Evolutionary conservation across 2,888 invertebrate species (phyloP).

Genomic region (Drosophila pegasa): DNA sequence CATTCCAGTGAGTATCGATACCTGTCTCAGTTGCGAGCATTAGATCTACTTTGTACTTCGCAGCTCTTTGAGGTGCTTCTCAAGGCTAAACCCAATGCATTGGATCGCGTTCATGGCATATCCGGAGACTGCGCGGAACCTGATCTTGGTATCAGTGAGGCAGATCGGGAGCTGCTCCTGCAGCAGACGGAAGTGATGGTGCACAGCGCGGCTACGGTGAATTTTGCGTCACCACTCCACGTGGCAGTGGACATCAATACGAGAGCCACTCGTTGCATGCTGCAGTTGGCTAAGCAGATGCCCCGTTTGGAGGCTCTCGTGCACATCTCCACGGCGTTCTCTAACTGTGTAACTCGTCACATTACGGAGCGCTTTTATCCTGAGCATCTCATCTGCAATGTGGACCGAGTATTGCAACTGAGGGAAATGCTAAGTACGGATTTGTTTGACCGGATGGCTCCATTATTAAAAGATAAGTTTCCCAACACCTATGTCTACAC

Average conservation of each 20-base stretch:
- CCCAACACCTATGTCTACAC: conserved; percentile 91
- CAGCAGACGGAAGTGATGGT: conserved; percentile 87
- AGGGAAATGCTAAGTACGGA: conserved; percentile 78
- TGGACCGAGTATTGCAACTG: conserved; percentile 79
- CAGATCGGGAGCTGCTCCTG: conserved; percentile 77
- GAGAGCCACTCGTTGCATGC: conserved; percentile 87
- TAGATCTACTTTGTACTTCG: neutral
- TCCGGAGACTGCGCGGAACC: conserved; percentile 83
- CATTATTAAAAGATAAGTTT: conserved; percentile 43
- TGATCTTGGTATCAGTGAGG: conserved; percentile 82
- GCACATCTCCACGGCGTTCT: conserved; percentile 89
- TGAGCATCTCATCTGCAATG: conserved; percentile 72
- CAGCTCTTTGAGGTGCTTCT: conserved; percentile 36
- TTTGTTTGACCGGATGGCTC: conserved; percentile 52
- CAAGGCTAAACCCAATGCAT: conserved; percentile 72
- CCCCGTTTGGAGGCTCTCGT: conserved; percentile 86
- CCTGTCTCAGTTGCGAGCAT: neutral
- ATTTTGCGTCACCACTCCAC: conserved; percentile 89
- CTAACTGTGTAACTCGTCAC: conserved; percentile 86
- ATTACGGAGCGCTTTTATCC: conserved; percentile 85
- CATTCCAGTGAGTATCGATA: conserved; percentile 86
- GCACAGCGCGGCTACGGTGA: conserved; percentile 96
- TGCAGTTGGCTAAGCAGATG: conserved; percentile 88
- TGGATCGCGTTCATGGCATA: conserved; percentile 80
- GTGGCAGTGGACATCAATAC: conserved; percentile 90